These are phyloP conservation scores for Vicugna pacos DNA, from an alignment of 2,113 vertebrate species.

Conservation along the genomic window DNA sequence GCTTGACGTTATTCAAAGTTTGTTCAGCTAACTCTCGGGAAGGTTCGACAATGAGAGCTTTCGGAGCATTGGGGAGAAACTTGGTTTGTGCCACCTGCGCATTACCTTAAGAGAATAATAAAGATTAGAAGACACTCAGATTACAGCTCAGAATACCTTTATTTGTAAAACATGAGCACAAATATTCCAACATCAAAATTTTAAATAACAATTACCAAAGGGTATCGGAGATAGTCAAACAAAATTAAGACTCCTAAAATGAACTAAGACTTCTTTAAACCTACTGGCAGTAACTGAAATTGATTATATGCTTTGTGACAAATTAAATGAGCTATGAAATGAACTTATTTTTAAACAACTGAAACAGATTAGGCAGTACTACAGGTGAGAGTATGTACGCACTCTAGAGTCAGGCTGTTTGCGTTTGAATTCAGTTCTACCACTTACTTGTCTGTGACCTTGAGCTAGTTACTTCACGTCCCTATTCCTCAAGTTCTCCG, in stretches of 20 bases:
- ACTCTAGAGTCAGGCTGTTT: not conserved
- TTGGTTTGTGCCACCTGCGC: constrained; percentile 94
- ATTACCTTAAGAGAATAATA: constrained; percentile 87
- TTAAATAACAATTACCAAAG: not conserved
- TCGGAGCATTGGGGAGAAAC: constrained; percentile 92
- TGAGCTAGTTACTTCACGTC: not conserved
- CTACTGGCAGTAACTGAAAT: not conserved
- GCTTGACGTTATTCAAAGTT: constrained; percentile 95
- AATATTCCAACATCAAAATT: not conserved
- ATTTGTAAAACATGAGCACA: accelerated
- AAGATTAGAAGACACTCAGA: not conserved
- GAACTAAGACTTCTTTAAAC: not conserved
- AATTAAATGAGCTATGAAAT: not conserved
- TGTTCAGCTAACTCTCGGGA: constrained; percentile 98
- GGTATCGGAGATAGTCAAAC: not conserved
- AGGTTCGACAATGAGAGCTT: constrained; percentile 96
- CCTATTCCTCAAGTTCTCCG: not conserved
- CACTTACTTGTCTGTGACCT: not conserved
- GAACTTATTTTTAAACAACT: not conserved
- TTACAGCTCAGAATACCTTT: not conserved
- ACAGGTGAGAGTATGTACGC: accelerated
- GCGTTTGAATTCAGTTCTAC: not conserved
- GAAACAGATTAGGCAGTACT: not conserved
- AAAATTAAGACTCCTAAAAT: constrained; percentile 24
- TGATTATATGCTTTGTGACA: not conserved